phyloP scores from a whole-genome alignment of 2,888 invertebrate species.

The Dasysyrphus albostriatus region DNA sequence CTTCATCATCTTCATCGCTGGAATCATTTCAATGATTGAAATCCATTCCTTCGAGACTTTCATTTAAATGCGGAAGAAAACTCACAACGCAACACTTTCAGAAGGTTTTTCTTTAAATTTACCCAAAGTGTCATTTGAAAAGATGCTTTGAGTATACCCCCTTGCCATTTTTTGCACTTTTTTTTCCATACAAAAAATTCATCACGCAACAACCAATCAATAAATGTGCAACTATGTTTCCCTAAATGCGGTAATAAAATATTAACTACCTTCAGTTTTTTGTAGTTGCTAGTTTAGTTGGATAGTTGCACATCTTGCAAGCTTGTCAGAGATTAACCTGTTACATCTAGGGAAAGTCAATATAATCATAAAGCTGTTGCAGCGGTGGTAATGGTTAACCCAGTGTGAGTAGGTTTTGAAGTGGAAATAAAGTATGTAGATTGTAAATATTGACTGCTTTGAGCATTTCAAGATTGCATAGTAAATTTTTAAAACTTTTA shows the following conservation, averaged over 20 bases:
- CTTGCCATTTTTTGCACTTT: constrained; percentile 18
- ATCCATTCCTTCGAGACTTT: constrained; percentile 8
- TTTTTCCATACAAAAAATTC: not conserved
- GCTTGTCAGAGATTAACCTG: constrained; percentile 44
- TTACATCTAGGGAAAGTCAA: constrained; percentile 50
- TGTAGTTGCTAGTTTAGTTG: constrained; percentile 8
- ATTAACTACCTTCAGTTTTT: constrained; percentile 21
- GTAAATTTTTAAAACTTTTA: not conserved
- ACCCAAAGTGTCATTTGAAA: constrained; percentile 11
- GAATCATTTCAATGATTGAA: not conserved
- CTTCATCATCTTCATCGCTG: constrained; percentile 12
- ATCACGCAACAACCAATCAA: constrained; percentile 13
- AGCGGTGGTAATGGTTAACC: not conserved
- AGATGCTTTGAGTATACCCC: not conserved
- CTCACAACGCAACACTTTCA: not conserved
- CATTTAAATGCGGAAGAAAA: constrained; percentile 28
- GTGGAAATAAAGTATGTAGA: not conserved
- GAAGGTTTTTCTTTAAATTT: not conserved
- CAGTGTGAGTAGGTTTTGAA: constrained; percentile 7
- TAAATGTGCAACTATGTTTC: constrained; percentile 33
- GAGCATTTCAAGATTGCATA: not conserved
- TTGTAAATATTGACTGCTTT: constrained; percentile 12
- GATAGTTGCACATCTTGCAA: constrained; percentile 25
- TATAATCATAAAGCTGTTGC: constrained; percentile 2
- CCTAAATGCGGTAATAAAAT: constrained; percentile 49